phyloP scores from a whole-genome alignment of 2,797 vertebrate genomes.

The Miichthys miiuy region DNA sequence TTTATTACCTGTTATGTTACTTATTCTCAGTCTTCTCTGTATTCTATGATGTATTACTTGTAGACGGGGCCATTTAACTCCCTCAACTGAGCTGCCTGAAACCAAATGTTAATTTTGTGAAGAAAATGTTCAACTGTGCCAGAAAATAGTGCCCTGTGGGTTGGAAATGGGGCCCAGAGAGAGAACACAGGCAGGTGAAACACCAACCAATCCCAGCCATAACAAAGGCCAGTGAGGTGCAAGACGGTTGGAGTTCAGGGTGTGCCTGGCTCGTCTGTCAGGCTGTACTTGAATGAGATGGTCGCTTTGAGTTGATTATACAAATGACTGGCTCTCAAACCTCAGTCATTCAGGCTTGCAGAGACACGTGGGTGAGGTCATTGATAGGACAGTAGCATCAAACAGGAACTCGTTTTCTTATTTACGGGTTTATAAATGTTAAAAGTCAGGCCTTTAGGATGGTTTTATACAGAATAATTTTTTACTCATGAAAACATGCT shows the following conservation, averaged over 20 bases:
- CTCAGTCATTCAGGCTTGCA: constrained; percentile 56
- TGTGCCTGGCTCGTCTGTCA: constrained; percentile 71
- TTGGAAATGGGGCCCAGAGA: constrained; percentile 36
- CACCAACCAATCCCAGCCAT: constrained; percentile 17
- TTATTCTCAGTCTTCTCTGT: neutral
- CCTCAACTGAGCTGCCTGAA: constrained; percentile 3
- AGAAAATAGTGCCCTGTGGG: constrained; percentile 46
- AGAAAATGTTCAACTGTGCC: constrained; percentile 28
- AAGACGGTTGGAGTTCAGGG: constrained; percentile 77
- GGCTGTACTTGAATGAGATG: constrained; percentile 62
- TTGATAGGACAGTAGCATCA: constrained; percentile 11
- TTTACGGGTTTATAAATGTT: neutral
- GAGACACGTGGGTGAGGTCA: constrained; percentile 53
- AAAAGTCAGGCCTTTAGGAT: neutral
- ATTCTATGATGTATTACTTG: neutral
- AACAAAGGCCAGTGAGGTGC: constrained; percentile 65
- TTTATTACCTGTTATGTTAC: neutral
- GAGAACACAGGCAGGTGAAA: constrained; percentile 52
- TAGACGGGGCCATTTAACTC: constrained; percentile 8
- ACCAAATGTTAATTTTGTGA: constrained; percentile 29
- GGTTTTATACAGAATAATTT: neutral
- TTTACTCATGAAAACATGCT: neutral
- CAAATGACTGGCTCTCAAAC: constrained; percentile 47
- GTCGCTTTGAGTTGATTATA: constrained; percentile 54
- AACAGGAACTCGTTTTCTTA: neutral